Evolutionary conservation across 1,140 invertebrate species (phyloP), one percentile per base, ranked within the genome.

Genomic region (Macrosteles quadrilineatus): DNA sequence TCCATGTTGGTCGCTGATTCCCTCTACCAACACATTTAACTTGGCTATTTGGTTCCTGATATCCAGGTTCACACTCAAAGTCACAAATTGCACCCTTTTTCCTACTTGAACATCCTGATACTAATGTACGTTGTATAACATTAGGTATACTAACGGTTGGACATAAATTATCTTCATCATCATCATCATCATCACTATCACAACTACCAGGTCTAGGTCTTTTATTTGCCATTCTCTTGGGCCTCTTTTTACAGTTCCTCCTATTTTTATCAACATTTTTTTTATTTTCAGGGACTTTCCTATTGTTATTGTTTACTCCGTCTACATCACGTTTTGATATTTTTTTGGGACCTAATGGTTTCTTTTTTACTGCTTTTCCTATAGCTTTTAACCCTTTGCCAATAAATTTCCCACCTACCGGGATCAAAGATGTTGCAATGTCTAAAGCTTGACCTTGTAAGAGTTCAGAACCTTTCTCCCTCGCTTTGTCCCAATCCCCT

Each of bases 401-500:
- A n/a, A 57, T 29, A 14, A 17, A 21, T 71, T 67, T 71, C 29
- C 30, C 47, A 31, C 21, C 69, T n/a, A 62, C 69, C 4, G 69
- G 59, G 1, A 70, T 70, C 4, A 65, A 27, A 19, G 69, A 45
- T 2, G 59, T 40, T 3, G 40, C 69, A 23, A 70, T 40, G 25
- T 70, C 69, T 29, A 71, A 32, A 0, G 50, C 29, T 17, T 27
- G 36, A 11, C 43, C 47, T 25, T 29, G 31, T 32, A 70, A 27
- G 6, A 70, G 43, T n/a, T 70, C 69, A 12, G 50, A 4, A 23
- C 69, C 69, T 32, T 70, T 70, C 19, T 64, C 40, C 45, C 65
- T 65, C 17, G 59, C 69, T 43, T 66, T 43, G 12, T 70, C 45
- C 69, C 69, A 71, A 36, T 71, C 64, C 14, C 70, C 65, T 11